Evolutionary conservation across 2,888 invertebrate species (phyloP), one percentile per base, ranked within the genome.

Genomic region (Lottia scabra): DNA sequence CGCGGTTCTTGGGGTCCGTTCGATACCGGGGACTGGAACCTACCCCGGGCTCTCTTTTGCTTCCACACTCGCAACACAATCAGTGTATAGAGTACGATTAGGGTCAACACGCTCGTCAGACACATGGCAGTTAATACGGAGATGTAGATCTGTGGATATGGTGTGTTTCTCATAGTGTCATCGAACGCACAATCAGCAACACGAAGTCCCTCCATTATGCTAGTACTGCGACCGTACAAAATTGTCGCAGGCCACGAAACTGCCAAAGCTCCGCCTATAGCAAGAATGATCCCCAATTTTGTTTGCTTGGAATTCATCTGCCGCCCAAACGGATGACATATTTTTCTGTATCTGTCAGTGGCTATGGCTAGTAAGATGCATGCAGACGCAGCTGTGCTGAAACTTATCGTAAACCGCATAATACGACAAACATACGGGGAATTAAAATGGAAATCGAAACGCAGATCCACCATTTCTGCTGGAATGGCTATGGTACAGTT

Each of bases 401-500:
- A 63, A 27, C 65, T 70, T 43, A 70, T 70, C 16, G 70, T 64
- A 43, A 67, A 65, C 30, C 70, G 43, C 70, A 70, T 70, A 12
- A 70, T 48, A 8, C 66, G 30, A 26, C 70, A 70, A 13, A 70
- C 65, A 43, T 43, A 23, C 13, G 70, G 70, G 12, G 66, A 66
- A 65, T 70, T 65, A 65, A 70, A 70, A 65, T 71, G 30, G 26
- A 71, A 63, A 13, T 77, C 76, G 2, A 76, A 76, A 16, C 70
- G 70, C 10, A 80, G 72, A 45, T 80, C 80, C 3, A 75, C 71
- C 19, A 80, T 75, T 63, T 80, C 80, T 16, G 77, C 71, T 15
- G 80, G 80, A 71, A 78, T 77, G 15, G 80, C 78, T 13, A 77
- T 19, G 6, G 70, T 15, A 56, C 78, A 80, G 78, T 80, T 80